Evolutionary conservation across 2,888 invertebrate genomes (phyloP), one percentile per base, ranked within the genome.

Genomic region (Drosophila sordidapex): DNA sequence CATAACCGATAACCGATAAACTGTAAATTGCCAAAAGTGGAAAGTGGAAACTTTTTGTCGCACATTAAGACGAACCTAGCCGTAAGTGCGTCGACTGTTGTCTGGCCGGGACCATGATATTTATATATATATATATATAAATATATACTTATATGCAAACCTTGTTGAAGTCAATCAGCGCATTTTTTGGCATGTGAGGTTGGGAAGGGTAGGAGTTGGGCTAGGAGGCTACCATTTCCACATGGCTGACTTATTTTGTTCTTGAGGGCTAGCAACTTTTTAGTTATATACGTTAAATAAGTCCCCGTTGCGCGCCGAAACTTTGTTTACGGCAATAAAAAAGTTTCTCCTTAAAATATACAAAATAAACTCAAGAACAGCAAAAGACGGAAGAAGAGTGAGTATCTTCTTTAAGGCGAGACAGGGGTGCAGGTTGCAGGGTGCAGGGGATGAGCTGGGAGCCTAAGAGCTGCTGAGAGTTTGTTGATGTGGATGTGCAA

Each of bases 271-370:
- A 54, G 74, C 61, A 82, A 75, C 62, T 87, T 84, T 79, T 79
- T 84, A 89, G 87, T 90, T 90, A 79, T 87, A 82, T 82, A 77
- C 89, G 90, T 90, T 89, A 90, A 87, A 87, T 89, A 90, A 90
- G 87, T 87, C 90, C 90, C 87, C 82, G 78, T 79, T 81, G 90
- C 87, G 89, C 75, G 86, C 70, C 71, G n/a, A 81, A 87, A 90
- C 90, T 87, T 87, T 87, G 81, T 90, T 89, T 90, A 90, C 82
- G 90, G 89, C 87, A 87, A 87, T 87, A 87, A 87, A 86, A 87
- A 87, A 87, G 90, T 87, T 90, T 87, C 25, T 66, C 48, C 87
- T 79, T 90, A 90, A 90, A 89, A 87, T 87, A 87, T 86, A 87
- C 90, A 87, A 87, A 90, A 90, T 87, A 89, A 90, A 90, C 90